Evolutionary conservation across 2,113 vertebrate species (phyloP), one percentile per base, ranked within the genome.

Genomic region (Sinocyclocheilus maitianheensis): DNA sequence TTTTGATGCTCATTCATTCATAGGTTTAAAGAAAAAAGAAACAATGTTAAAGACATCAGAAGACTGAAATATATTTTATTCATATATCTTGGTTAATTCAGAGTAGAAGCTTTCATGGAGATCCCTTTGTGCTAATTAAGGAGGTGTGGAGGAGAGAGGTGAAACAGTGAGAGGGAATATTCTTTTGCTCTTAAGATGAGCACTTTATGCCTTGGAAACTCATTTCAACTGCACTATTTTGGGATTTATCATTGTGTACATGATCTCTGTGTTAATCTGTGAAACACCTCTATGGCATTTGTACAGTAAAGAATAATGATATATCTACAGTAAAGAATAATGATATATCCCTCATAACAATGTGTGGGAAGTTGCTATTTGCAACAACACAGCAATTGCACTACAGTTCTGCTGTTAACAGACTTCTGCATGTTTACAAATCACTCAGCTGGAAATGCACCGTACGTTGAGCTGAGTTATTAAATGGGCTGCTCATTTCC

Each of bases 91-190:
- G 71, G 85, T 85, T 74, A 87, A 88, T 87, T 85, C 30, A 24
- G 26, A 78, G 82, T 46, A 81, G 78, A 82, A 85, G 55, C 53
- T 84, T 87, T 82, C 48, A 62, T 62, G 16, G 60, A 75, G 76
- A 84, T 71, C 63, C 74, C 71, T 85, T 85, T 63, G 77, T 80
- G 76, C 62, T 90, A 90, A 91, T 89, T 90, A 90, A 75, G 77
- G 77, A 84, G 62, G 30, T 78, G 72, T 55, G 62, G 63, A 79
- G 18, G 77, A 85, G 26, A 78, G 12, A 81, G 55, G 53, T 74
- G 67, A 86, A 72, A 43, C 53, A 22, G 55, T 11, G 30, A 83
- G 20, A 82, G 48, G 51, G 69, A 77, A 83, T 77, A 48, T 37
- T 58, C 51, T 83, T 87, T 87, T 0, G 22, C 77, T 87, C 81